Conservation (phyloP, 2,797 vertebrate genomes). For the Chloroceryle inda region DNA sequence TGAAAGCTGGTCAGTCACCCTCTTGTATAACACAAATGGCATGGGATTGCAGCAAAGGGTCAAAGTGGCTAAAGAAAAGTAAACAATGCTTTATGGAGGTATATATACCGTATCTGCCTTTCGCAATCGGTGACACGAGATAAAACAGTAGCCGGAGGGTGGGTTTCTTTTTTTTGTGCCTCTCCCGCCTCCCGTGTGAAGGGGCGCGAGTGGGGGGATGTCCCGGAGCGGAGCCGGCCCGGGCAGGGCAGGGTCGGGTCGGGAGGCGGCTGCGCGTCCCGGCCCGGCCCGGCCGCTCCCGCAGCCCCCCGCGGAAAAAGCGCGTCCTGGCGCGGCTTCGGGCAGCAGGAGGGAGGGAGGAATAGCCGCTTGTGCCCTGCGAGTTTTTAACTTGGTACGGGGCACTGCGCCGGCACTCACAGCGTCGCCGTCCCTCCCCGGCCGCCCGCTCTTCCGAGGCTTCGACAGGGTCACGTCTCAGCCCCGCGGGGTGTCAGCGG, state of each 20-base stretch:
- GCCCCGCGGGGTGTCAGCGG: background rate
- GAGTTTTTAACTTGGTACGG: background rate
- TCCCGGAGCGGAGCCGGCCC: background rate
- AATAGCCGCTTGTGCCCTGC: background rate
- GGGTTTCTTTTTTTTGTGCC: background rate
- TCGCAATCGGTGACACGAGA: background rate
- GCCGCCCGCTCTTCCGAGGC: background rate
- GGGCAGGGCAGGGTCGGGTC: background rate
- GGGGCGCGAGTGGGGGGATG: background rate
- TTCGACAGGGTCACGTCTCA: background rate
- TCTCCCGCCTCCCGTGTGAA: background rate
- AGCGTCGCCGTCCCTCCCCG: background rate
- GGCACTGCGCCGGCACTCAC: background rate
- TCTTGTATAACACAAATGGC: background rate
- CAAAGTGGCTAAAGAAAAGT: slow-evolving; percentile 2
- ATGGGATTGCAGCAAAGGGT: background rate
- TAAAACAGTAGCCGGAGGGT: background rate
- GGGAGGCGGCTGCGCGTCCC: background rate
- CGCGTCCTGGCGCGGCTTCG: background rate
- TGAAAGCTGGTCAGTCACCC: background rate
- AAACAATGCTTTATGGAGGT: background rate
- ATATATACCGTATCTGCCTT: background rate
- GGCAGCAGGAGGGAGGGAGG: background rate
- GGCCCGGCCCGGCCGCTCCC: background rate
- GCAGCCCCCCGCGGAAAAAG: background rate